These are phyloP conservation scores for Oxyscelio sp. DNA, from an alignment of 2,888 invertebrate genomes.

Conservation along the genomic window DNA sequence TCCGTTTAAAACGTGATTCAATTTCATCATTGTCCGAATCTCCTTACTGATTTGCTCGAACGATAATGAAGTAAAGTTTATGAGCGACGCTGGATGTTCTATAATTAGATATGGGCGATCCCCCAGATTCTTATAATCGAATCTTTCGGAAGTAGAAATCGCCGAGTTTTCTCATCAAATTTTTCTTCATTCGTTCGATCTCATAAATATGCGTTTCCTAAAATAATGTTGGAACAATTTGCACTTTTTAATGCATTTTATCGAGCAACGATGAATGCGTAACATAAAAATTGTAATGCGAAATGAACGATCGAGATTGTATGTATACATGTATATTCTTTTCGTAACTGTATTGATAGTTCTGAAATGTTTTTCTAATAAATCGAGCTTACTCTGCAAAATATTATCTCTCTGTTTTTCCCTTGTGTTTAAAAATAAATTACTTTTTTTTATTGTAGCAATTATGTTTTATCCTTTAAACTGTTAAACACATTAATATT, in stretches of 20 bases:
- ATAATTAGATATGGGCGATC: constrained; percentile 70
- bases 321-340: too few relatives aligned
- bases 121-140: constrained; percentile 68
- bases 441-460: too few relatives aligned
- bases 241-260: constrained; percentile 58
- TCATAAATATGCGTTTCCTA: constrained; percentile 63
- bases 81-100: constrained; percentile 62
- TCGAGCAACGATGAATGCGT: constrained; percentile 39
- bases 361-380: not conserved
- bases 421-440: too few relatives aligned
- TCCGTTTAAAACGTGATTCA: constrained; percentile 61
- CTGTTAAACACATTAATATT: too few relatives aligned
- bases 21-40: constrained; percentile 69
- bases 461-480: too few relatives aligned
- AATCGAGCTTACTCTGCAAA: too few relatives aligned
- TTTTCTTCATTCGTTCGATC: constrained; percentile 55
- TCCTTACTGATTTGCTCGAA: constrained; percentile 59
- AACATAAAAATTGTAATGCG: too few relatives aligned
- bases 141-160: constrained; percentile 49
- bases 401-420: too few relatives aligned
- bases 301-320: too few relatives aligned
- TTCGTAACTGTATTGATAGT: too few relatives aligned
- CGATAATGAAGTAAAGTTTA: constrained; percentile 71
- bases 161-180: constrained; percentile 67
- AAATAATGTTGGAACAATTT: constrained; percentile 63